Conservation (phyloP, 2,888 invertebrate species). For the Phania funesta region DNA sequence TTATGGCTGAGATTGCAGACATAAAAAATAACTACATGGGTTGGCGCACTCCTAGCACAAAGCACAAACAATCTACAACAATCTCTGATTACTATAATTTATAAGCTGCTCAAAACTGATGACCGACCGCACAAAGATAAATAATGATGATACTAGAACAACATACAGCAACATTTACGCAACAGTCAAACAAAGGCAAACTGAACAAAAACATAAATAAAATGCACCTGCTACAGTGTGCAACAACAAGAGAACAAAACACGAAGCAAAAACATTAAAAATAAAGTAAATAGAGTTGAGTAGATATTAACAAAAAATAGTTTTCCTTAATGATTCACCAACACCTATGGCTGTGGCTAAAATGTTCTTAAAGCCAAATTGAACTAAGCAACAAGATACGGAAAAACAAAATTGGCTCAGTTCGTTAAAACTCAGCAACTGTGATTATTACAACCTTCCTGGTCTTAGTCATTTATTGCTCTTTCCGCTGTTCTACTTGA, state of each 20-base stretch:
- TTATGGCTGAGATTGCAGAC: constrained; percentile 63
- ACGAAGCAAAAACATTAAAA: background rate
- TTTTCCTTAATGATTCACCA: constrained; percentile 57
- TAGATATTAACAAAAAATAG: constrained; percentile 28
- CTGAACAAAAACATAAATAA: constrained; percentile 11
- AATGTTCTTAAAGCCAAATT: constrained; percentile 52
- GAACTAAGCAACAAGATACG: background rate
- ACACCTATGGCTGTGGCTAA: constrained; percentile 62
- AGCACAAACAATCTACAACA: constrained; percentile 35
- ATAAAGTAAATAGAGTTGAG: constrained; percentile 41
- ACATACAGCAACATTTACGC: constrained; percentile 31
- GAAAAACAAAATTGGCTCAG: background rate
- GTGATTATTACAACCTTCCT: constrained; percentile 26
- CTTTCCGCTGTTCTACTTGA: constrained; percentile 43
- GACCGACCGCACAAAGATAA: constrained; percentile 68
- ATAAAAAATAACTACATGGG: constrained; percentile 24
- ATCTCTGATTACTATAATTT: constrained; percentile 66
- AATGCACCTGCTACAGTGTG: constrained; percentile 63
- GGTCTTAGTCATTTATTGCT: constrained; percentile 26
- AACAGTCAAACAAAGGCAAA: constrained; percentile 35
- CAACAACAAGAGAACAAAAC: background rate
- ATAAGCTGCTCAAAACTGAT: constrained; percentile 67
- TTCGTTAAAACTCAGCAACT: constrained; percentile 22
- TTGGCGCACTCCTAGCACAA: constrained; percentile 41
- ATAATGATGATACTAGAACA: constrained; percentile 59